These are phyloP conservation scores for Numida meleagris DNA, from an alignment of 2,113 vertebrate genomes.

Conservation along the genomic window DNA sequence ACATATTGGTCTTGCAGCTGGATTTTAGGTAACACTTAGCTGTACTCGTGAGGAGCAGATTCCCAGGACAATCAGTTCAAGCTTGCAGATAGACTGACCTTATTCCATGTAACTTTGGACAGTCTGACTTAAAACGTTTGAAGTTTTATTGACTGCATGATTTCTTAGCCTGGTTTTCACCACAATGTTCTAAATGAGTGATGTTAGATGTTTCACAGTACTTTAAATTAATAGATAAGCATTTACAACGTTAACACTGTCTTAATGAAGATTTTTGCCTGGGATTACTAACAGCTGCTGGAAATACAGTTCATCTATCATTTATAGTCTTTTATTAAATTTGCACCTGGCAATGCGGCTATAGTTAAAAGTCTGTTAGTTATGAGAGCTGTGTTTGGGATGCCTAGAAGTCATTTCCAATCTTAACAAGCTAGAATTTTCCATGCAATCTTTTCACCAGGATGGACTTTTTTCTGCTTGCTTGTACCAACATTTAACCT, in stretches of 20 bases:
- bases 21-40: background rate
- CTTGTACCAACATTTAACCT: background rate
- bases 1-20: background rate
- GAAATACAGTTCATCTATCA: slow-evolving; percentile 76
- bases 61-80: background rate
- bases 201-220: slow-evolving; percentile 37
- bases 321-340: slow-evolving; percentile 82
- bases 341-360: slow-evolving; percentile 77
- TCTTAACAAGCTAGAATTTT: slow-evolving; percentile 52
- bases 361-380: slow-evolving; percentile 76
- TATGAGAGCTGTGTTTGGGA: slow-evolving; percentile 60
- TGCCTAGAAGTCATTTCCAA: slow-evolving; percentile 61
- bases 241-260: slow-evolving; percentile 47
- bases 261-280: slow-evolving; percentile 75
- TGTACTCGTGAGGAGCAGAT: background rate
- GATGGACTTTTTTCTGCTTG: slow-evolving; percentile 27
- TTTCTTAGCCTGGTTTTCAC: slow-evolving; percentile 2
- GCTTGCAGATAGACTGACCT: background rate
- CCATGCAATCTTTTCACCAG: background rate
- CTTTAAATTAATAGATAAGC: slow-evolving; percentile 72
- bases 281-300: slow-evolving; percentile 78
- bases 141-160: background rate
- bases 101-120: background rate
- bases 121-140: background rate
- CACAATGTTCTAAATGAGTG: slow-evolving; percentile 11